Conservation (phyloP, 2,113 vertebrate species). For the Columbina picui region DNA sequence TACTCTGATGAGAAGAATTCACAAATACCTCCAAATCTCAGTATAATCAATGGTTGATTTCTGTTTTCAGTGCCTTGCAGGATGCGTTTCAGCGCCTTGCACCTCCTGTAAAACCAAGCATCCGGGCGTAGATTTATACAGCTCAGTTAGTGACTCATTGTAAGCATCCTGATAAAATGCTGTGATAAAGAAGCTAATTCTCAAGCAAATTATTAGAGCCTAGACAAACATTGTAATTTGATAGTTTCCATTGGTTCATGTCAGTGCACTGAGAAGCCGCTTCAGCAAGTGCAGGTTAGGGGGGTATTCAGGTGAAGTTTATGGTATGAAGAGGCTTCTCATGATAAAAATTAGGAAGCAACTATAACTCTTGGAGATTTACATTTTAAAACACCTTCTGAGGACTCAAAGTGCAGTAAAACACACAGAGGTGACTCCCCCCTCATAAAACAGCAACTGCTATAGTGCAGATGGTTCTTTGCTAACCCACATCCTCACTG, state of each 20-base stretch:
- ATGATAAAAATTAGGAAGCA: background rate
- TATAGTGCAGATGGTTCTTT: rapidly evolving
- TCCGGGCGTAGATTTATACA: rapidly evolving
- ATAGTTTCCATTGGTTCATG: rapidly evolving
- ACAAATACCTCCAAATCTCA: too few species aligned
- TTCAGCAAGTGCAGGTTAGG: background rate
- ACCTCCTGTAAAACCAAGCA: rapidly evolving
- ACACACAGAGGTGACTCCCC: rapidly evolving
- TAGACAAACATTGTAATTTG: background rate
- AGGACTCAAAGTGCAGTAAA: background rate
- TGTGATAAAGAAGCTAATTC: background rate
- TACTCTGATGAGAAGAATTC: background rate
- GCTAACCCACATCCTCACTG: background rate
- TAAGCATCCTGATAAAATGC: background rate
- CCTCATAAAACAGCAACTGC: rapidly evolving
- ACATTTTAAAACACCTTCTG: background rate
- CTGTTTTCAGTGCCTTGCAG: background rate
- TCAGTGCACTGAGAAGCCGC: rapidly evolving
- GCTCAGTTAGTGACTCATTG: background rate
- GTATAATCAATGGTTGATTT: rapidly evolving
- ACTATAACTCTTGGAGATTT: background rate
- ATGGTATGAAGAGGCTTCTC: background rate
- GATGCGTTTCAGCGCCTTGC: rapidly evolving
- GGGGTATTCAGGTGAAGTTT: background rate
- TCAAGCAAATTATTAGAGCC: background rate